Base-by-base conservation (phyloP, 2,113 vertebrate species). In the Oryctolagus cuniculus region DNA sequence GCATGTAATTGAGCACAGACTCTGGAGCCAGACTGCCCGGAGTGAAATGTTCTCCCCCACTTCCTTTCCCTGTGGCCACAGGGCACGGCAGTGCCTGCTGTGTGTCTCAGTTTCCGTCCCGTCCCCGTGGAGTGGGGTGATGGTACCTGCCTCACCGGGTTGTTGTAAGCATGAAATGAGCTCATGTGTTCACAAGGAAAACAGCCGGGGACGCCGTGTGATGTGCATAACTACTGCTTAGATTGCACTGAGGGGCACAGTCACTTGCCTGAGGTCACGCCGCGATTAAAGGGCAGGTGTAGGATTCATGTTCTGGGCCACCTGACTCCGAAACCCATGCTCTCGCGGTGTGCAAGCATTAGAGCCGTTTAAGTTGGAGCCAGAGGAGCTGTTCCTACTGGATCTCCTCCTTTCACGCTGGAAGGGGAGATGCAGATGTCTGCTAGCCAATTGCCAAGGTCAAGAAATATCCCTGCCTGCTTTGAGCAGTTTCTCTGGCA, bases 241-340 rank as follows among this genome's bases (percentile, higher is more conserved):
- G 63, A 3, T 87, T 82, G 44, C 79, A 11, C 24, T 17, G 83
- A 96, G 36, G 66, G 58, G 36, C 89, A 49, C 19, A 66, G 38
- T 53, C 70, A 61, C 79, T 83, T 92, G 78, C 66, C 44, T 58
- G 73, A 79, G 66, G 75, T 95, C 85, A 88, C 63, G 31, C 84
- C 77, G 58, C 82, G 34, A 53, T 69, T 78, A 44, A 94, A 36
- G 89, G 75, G 53, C 78, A 90, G 96, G 67, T 58, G 61, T 53
- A 55, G 74, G 38, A 34, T 38, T 82, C 53, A 10, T 7, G 12
- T 17, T 11, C 80, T 16, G 8, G 19, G 34, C 83, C 66, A 27
- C 51, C 63, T 88, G 44, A 34, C 29, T 61, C 73, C 8, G 69
- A 10, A 79, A 55, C 12, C 85, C 80, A 64, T 94, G 38, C 36